Percentiles rank a stretch among this genome's conserved stretches.
Evolutionary conservation across 2,113 vertebrate species (phyloP).

Genomic region (Cervus canadensis): DNA sequence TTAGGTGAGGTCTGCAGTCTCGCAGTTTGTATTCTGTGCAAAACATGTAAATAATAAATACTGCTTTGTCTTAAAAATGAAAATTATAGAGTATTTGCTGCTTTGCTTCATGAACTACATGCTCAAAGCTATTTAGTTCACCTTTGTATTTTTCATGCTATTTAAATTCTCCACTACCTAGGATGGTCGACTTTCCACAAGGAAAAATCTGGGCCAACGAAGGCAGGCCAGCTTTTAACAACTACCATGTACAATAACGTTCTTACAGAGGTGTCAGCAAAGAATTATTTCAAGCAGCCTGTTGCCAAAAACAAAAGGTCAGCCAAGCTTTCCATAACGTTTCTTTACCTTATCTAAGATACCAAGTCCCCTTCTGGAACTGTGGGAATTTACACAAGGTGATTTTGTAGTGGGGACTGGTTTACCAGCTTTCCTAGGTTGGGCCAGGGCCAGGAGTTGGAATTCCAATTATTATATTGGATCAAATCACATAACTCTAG

Average conservation of each 20-base stretch:
- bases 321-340: neutral
- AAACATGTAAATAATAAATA: neutral
- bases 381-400: neutral
- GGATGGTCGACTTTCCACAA: neutral
- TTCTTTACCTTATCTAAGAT: slow-evolving; percentile 54
- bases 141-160: neutral
- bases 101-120: neutral
- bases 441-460: neutral
- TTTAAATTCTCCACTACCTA: neutral
- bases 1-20: neutral
- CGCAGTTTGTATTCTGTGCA: neutral
- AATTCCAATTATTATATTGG: neutral
- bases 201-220: neutral
- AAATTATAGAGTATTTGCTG: neutral
- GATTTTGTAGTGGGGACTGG: neutral
- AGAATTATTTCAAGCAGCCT: slow-evolving; percentile 20
- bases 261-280: slow-evolving; percentile 23
- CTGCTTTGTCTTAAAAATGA: neutral
- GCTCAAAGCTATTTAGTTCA: neutral
- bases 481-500: neutral
- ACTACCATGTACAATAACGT: neutral
- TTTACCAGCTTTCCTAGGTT: slow-evolving; percentile 22
- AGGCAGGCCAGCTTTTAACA: slow-evolving; percentile 4
- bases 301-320: slow-evolving; percentile 34
- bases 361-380: slow-evolving; percentile 16